Base-by-base conservation (phyloP, 2,888 invertebrate species). In the Horisme vitalbata region DNA sequence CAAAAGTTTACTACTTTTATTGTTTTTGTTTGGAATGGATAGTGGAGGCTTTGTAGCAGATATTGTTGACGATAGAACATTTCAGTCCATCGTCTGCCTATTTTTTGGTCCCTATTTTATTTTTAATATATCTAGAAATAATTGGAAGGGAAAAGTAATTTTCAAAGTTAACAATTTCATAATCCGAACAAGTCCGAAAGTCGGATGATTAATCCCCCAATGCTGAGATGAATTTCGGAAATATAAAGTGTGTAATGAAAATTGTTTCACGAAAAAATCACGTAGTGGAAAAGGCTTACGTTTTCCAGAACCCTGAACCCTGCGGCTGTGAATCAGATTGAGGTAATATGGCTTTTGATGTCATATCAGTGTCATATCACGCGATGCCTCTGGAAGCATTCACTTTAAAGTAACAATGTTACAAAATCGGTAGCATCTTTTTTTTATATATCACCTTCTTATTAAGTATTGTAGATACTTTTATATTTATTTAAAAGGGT, bases 1-100 rank as follows among this genome's bases (percentile, higher is more conserved):
- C 41, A 31, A 41, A 52, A 54, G 39, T 51, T 53, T 35, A 45
- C 43, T 52, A 45, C 38, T 52, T 54, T 59, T 51, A 55, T 51
- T 50, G 34, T 55, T 45, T 46, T 45, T 41, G 35, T 38, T 47
- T 32, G 33, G 48, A 32, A 41, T 30, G 24, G 21, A 41, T 41
- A 41, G 24, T 32, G n/a, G 9, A 35, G 26, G 47, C 27, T 47
- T 39, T 37, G 32, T 12, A 47, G 33, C 35, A 43, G 33, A 41
- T 32, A 39, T 35, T 48, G 37, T 48, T 28, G 39, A 24, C 24
- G n/a, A n/a, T n/a, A n/a, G n/a, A n/a, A n/a, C n/a, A n/a, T n/a
- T n/a, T n/a, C n/a, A n/a, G n/a, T n/a, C n/a, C n/a, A n/a, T n/a
- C n/a, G n/a, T n/a, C n/a, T n/a, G n/a, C n/a, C n/a, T n/a, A n/a